These are phyloP conservation scores for Agapornis roseicollis DNA, from an alignment of 2,113 vertebrate genomes.

Conservation along the genomic window DNA sequence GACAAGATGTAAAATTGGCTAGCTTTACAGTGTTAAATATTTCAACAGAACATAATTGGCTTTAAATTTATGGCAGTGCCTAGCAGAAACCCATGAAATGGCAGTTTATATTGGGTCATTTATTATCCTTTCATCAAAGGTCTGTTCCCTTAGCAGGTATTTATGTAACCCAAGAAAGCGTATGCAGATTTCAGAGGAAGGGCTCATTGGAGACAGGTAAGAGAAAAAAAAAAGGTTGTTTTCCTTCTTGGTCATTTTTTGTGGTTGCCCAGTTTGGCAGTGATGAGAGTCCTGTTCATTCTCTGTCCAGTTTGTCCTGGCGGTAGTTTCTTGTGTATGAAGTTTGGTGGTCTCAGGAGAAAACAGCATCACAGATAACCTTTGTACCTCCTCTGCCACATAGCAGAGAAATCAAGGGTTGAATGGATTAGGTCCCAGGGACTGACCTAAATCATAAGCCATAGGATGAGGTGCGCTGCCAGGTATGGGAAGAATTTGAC, in stretches of 20 bases:
- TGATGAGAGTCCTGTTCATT: background rate
- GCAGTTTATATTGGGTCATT: conserved; percentile 3
- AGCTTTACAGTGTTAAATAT: conserved; percentile 54
- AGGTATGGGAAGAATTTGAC: background rate
- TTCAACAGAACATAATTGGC: conserved; percentile 55
- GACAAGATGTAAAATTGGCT: conserved; percentile 51
- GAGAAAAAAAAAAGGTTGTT: accelerated
- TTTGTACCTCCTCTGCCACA: background rate
- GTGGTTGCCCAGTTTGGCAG: background rate
- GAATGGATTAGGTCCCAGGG: background rate
- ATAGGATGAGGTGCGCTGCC: background rate
- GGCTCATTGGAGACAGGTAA: background rate
- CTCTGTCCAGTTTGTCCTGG: background rate
- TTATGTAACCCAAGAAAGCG: conserved; percentile 28
- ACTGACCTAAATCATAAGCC: background rate
- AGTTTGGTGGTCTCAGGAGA: background rate
- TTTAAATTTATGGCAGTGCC: conserved; percentile 32
- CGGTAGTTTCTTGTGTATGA: background rate
- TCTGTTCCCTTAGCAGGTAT: conserved; percentile 19
- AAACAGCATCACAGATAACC: background rate
- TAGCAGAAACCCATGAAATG: conserved; percentile 35
- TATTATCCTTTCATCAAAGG: conserved; percentile 37
- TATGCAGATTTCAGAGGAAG: background rate
- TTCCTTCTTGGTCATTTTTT: background rate
- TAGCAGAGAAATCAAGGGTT: background rate